Evolutionary conservation across 64 coral and sea anemone genomes (phyloP), one percentile per base, ranked within the genome.

Genomic region (Actinia equina): DNA sequence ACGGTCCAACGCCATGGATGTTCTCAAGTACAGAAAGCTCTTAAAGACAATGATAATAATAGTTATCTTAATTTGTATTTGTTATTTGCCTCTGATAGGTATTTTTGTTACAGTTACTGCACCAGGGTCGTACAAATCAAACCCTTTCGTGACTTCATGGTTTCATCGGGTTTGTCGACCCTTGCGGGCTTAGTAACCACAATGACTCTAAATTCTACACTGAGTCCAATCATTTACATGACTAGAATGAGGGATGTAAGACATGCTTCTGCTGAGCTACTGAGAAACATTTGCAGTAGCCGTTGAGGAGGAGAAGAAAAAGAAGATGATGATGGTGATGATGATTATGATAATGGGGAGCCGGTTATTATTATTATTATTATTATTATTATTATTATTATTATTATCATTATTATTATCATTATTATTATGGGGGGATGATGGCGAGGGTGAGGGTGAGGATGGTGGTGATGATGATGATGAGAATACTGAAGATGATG

Each of bases 1-100:
- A 16, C 77, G 44, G 44, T 79, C 42, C 27, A 79, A 46, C 14
- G 17, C 77, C 77, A 79, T 79, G 18, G 77, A 79, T 44, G 44
- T 79, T 46, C 13, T 43, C 27, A 79, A 44, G 44, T 79, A 79
- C 77, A 79, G 44, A 79, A 79, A 79, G 77, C 77, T 79, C 4
- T 5, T 79, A 13, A 79, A 79, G 44, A 79, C 77, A 1, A 79
- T 79, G 77, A 43, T 79, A 16, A 0, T 79, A 17, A 79, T 79
- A 13, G 30, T 79, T 0, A 7, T 79, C 23, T 44, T 79, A 17
- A 44, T 79, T 2, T 41, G 44, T 1, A 1, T 79, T 22, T 7
- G 77, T 46, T 79, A 79, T 65, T 10, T 65, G 10, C 62, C 62
- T 8, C 62, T 65, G 62, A 65, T 65, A 65, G 62, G 62, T 23